Base-by-base conservation (phyloP, 2,888 invertebrate species). In the Ceratothoa steindachneri region DNA sequence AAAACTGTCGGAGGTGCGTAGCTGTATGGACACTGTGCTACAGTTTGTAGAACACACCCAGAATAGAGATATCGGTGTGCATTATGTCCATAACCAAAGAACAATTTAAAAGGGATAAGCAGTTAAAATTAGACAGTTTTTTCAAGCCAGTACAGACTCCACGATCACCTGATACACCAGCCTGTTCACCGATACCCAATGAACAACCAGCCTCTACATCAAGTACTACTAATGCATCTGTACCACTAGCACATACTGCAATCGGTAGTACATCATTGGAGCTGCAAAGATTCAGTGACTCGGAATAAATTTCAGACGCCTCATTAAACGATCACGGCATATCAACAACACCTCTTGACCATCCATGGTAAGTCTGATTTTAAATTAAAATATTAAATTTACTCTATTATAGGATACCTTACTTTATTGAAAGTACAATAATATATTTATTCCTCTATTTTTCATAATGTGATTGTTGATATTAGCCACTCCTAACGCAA, bases 1-100 rank as follows among this genome's bases (percentile, higher is more conserved):
- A 60, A n/a, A n/a, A 9, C 24, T 60, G n/a, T 19, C 60, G 9
- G 60, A 60, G 60, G 41, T 41, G 41, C 7, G 41, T 9, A 41
- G 41, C 15, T 41, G 41, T 15, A 41, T 15, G 7, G 41, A 60
- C 60, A 60, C 24, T 60, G 60, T 60, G 60, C 9, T 60, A 60
- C 19, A 60, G 19, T 60, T 60, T 60, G 60, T 60, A 19, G 60
- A 60, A 60, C 60, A 60, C 19, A 60, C 60, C 60, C 7, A 41
- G 41, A 41, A 60, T 9, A 19, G 60, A 60, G 60, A 60, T 60
- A 22, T 60, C 60, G n/a, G 60, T 60, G 19, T 22, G 5, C 60
- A n/a, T 60, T 60, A 60, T 60, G 60, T 7, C 5, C 5, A 60
- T 60, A 7, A 15, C 19, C 9, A 19, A n/a, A 60, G 7, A 15